Evolutionary conservation across 2,888 invertebrate species (phyloP).

Genomic region (Troides aeacus): DNA sequence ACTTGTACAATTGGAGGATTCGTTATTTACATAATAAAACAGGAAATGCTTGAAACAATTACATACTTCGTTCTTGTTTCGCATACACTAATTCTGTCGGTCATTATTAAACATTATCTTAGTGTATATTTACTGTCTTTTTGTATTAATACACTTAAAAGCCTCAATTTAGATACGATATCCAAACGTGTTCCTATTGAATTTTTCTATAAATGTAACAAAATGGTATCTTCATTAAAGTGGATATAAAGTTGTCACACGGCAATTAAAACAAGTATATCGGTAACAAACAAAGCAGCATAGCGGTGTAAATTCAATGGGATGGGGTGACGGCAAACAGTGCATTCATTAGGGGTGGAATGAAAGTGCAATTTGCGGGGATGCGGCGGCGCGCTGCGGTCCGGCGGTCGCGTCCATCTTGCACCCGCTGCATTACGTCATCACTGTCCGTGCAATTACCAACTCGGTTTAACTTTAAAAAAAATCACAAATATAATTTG

Average conservation of each 20-base stretch:
- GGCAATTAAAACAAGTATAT: background rate
- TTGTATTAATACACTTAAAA: too few relatives aligned
- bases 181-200: too few relatives aligned
- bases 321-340: constrained; percentile 45
- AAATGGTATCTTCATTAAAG: background rate
- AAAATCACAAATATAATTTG: too few relatives aligned
- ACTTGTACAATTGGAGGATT: too few relatives aligned
- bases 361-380: constrained; percentile 63
- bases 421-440: constrained; percentile 14
- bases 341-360: constrained; percentile 51
- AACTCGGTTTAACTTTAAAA: background rate
- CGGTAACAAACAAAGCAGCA: constrained; percentile 1
- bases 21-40: too few relatives aligned
- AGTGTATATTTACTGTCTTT: too few relatives aligned
- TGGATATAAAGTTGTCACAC: background rate
- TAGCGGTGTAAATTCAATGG: constrained; percentile 20
- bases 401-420: constrained; percentile 9
- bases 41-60: background rate
- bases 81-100: too few relatives aligned
- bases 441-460: background rate
- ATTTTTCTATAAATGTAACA: too few relatives aligned
- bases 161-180: too few relatives aligned
- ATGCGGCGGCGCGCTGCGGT: constrained; percentile 36
- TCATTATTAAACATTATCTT: too few relatives aligned
- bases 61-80: background rate